Base-by-base conservation (phyloP, 2,113 vertebrate genomes). In the western clawed frog (Xenopus tropicalis) region DNA sequence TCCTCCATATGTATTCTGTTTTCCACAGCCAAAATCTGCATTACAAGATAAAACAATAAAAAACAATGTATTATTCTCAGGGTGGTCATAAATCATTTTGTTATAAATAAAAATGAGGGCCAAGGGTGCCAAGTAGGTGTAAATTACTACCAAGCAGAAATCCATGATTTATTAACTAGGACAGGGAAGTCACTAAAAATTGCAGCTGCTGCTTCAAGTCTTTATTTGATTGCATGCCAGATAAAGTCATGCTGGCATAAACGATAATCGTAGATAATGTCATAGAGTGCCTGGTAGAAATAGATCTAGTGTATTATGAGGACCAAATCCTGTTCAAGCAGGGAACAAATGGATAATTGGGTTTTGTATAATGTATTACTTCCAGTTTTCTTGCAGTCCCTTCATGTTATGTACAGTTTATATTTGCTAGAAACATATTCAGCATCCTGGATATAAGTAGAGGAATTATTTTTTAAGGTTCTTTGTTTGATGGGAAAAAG, bases 141-240 rank as follows among this genome's bases (percentile, higher is more conserved):
- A 80, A 84, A 83, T 80, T 83, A 65, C 78, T 68, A 67, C 77
- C 61, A 80, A 66, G 70, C 69, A 81, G 75, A 82, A 79, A 80
- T 80, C 76, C 43, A 73, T 78, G 78, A 82, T 85, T 86, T 81
- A 86, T 86, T 86, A 84, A 85, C 80, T 84, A 85, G 80, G 80
- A 81, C 78, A 70, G 61, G 43, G 43, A 79, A 83, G 82, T 81
- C 82, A 80, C 81, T 81, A 77, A 85, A 81, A 85, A 82, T 66
- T 79, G 69, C 76, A 79, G 48, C 74, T 79, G 83, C 77, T 68
- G 11, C 78, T 71, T 73, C 78, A 56, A 78, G 1, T 83, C 79
- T 73, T 72, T 79, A 66, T 75, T 78, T 82, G 61, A 69, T 80
- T 77, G 71, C 57, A 71, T 66, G 72, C 77, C 69, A 78, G 43